These are phyloP conservation scores for Euzophera pinguis DNA, from an alignment of 2,888 invertebrate species.

Conservation along the genomic window DNA sequence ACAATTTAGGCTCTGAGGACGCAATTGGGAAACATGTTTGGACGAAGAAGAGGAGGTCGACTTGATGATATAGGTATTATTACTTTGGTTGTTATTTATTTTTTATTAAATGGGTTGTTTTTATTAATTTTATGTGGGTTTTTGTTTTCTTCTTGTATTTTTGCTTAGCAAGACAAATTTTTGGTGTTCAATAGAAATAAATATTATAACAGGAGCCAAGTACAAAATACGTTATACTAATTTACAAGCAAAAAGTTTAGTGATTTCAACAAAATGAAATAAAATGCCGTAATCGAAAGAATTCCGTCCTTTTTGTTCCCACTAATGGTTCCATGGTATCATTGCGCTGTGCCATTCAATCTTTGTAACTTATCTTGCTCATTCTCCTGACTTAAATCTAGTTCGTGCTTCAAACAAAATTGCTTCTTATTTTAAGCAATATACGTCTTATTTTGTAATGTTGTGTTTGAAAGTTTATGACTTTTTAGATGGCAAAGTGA, in stretches of 20 bases:
- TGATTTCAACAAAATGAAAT: slow-evolving; percentile 37
- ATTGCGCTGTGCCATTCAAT: slow-evolving; percentile 66
- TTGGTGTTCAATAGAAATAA: too few species aligned
- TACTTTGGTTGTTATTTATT: too few species aligned
- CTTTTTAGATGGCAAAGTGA: slow-evolving; percentile 30
- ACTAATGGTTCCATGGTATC: slow-evolving; percentile 63
- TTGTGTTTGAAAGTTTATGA: slow-evolving; percentile 24
- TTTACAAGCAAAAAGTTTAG: neutral
- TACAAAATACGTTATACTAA: neutral
- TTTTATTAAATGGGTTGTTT: too few species aligned
- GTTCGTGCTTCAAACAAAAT: slow-evolving; percentile 16
- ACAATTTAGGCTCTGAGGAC: too few species aligned
- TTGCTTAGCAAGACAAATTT: too few species aligned
- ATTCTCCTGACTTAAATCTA: slow-evolving; percentile 22
- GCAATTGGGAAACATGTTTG: too few species aligned
- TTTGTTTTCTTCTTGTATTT: too few species aligned
- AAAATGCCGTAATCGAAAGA: slow-evolving; percentile 50
- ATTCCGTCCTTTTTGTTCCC: slow-evolving; percentile 59
- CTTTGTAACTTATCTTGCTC: slow-evolving; percentile 51
- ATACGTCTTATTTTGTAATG: slow-evolving; percentile 30
- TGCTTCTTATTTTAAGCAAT: slow-evolving; percentile 13
- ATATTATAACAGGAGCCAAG: too few species aligned
- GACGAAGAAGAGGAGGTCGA: too few species aligned
- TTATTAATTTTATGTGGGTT: too few species aligned
- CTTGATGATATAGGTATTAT: too few species aligned